These are phyloP conservation scores for Halichondria panicea DNA, from an alignment of 37 sponge, comb jelly and placozoan genomes.

Conservation along the genomic window DNA sequence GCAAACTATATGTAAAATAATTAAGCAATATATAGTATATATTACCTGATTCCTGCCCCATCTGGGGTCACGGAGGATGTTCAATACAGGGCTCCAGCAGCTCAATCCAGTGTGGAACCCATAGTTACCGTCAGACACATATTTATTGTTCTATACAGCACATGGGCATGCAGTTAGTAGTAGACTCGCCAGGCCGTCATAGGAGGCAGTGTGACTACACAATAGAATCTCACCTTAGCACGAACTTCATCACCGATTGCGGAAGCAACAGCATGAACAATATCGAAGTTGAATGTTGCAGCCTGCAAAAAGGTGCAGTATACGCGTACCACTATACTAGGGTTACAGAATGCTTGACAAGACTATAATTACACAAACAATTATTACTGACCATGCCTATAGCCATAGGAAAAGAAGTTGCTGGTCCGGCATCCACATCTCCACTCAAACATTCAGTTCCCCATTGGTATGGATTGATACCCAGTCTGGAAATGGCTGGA, in stretches of 20 bases:
- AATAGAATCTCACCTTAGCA: conserved; percentile 66
- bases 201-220: too few species aligned
- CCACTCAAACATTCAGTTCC: conserved; percentile 69
- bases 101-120: conserved; percentile 60
- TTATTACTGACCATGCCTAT: conserved; percentile 47
- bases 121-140: conserved; percentile 32
- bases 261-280: conserved; percentile 38
- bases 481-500: conserved; percentile 60
- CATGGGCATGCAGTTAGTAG: too few species aligned
- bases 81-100: conserved; percentile 14
- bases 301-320: conserved; percentile 28
- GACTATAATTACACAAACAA: background rate
- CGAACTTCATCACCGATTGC: conserved; percentile 70
- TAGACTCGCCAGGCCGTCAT: too few species aligned
- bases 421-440: conserved; percentile 52
- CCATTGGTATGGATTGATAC: conserved; percentile 79
- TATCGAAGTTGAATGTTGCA: conserved; percentile 55
- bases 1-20: too few species aligned
- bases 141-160: conserved; percentile 64
- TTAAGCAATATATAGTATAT: too few species aligned
- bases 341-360: too few species aligned
- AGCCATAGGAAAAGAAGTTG: conserved; percentile 59
- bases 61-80: conserved; percentile 63
- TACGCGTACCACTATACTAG: too few species aligned
- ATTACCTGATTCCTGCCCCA: conserved; percentile 71